Conservation (phyloP, 2,888 invertebrate genomes). For the Parnassius mnemosyne region DNA sequence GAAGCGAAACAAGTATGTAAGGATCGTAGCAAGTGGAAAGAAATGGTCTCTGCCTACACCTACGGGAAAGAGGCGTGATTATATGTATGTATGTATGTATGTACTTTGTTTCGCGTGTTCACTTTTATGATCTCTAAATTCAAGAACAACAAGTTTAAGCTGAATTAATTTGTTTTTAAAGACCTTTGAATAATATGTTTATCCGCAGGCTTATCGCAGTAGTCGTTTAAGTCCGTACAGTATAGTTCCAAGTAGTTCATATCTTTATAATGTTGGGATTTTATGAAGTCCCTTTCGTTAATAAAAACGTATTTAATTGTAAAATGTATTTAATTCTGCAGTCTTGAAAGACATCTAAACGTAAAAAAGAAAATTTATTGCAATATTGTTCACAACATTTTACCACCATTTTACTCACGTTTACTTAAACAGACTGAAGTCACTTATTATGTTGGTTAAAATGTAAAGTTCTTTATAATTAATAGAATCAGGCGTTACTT, state of each 20-base stretch:
- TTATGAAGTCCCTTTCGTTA: constrained; percentile 2
- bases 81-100: too few species aligned
- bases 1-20: too few species aligned
- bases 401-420: too few species aligned
- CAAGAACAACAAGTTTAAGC: constrained; percentile 1
- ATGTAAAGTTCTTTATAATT: too few species aligned
- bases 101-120: not conserved
- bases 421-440: too few species aligned
- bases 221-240: constrained; percentile 3
- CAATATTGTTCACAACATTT: too few species aligned
- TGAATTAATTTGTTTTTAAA: constrained; percentile 6
- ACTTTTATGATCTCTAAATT: constrained; percentile 1
- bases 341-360: constrained; percentile 9
- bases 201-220: constrained; percentile 11
- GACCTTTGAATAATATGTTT: constrained; percentile 16
- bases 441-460: too few species aligned
- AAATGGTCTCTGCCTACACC: too few species aligned
- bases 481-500: too few species aligned
- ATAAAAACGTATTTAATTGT: constrained; percentile 6
- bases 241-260: not conserved
- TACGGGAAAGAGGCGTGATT: too few species aligned
- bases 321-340: constrained; percentile 20
- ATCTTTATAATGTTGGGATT: constrained; percentile 16
- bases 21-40: too few species aligned
- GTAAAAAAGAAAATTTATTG: too few species aligned